Base-by-base conservation (phyloP, 2,113 vertebrate species). In the Ictalurus furcatus region DNA sequence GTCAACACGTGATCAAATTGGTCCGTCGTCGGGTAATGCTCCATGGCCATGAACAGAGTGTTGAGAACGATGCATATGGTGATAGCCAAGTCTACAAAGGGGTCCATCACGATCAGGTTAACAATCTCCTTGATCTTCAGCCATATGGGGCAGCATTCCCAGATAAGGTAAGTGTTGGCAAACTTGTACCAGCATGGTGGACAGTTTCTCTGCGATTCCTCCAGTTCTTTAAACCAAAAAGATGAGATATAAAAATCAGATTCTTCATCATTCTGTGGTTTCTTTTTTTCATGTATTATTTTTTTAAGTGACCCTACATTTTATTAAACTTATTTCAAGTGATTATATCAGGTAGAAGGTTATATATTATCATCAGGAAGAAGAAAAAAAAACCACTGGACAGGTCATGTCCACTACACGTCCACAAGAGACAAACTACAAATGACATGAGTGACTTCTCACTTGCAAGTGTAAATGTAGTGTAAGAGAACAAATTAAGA, bases 151-250 rank as follows among this genome's bases (percentile, higher is more conserved):
- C 95, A 97, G 93, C 98, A 99, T 17, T 99, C 98, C 98, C 98
- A 99, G 95, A 99, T 99, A 89, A 99, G 97, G 93, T 98, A 98
- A 0, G 91, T 94, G 87, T 99, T 99, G 86, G 98, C 94, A 88
- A 99, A 99, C 92, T 97, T 99, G 93, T 99, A 99, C 98, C 98
- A 99, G 93, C 97, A 99, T 9, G 98, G 98, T 8, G 98, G 98
- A 89, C 98, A 99, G 67, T 97, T 98, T 90, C 97, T 97, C 92
- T 99, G 98, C 88, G 98, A 99, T 92, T 99, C 98, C 84, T 99
- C 98, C 93, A 99, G 94, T 92, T 99, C 98, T 99, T 92, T 4
- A 89, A 65, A 67, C 58, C 58, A 17, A 91, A 37, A 21, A 84
- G 58, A 61, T n/a, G 6, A 84, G 58, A 84, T 16, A 25, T 7